These are phyloP conservation scores for Pseudomyrmex sp. DNA, from an alignment of 1,140 invertebrate species.

Conservation along the genomic window DNA sequence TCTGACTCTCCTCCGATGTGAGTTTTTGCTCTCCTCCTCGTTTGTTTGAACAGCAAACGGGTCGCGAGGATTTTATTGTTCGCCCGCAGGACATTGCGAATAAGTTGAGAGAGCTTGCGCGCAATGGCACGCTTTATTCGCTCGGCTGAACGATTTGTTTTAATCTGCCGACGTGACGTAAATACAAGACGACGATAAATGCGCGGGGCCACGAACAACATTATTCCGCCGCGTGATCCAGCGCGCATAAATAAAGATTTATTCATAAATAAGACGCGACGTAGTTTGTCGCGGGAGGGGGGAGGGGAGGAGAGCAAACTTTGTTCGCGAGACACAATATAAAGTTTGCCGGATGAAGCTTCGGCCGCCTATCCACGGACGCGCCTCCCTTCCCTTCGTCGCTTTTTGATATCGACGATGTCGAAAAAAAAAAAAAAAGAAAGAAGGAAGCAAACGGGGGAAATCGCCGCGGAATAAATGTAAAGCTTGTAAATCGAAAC, in stretches of 20 bases:
- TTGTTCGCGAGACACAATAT: constrained; percentile 53
- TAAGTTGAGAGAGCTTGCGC: background rate
- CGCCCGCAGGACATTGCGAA: constrained; percentile 1
- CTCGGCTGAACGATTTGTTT: constrained; percentile 42
- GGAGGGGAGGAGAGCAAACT: constrained; percentile 8
- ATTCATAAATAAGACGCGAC: constrained; percentile 61
- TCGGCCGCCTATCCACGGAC: constrained; percentile 33
- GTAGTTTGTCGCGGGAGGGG: constrained; percentile 20
- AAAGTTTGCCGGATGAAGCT: constrained; percentile 49
- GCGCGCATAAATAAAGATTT: constrained; percentile 60
- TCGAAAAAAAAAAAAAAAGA: background rate
- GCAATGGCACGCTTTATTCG: constrained; percentile 38
- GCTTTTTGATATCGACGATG: constrained; percentile 53
- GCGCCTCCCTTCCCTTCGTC: background rate
- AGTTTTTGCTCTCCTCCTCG: background rate
- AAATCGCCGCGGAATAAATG: constrained; percentile 48
- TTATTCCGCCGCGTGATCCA: constrained; percentile 42
- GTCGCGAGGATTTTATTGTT: background rate
- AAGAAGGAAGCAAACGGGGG: background rate
- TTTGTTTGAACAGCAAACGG: background rate
- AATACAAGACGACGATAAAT: constrained; percentile 59
- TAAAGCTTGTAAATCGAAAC: constrained; percentile 33
- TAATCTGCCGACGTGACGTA: constrained; percentile 43
- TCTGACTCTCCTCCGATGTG: background rate
- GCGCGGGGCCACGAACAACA: constrained; percentile 10